Evolutionary conservation across 1,140 invertebrate species (phyloP).

Genomic region (Zaprionus davidi): DNA sequence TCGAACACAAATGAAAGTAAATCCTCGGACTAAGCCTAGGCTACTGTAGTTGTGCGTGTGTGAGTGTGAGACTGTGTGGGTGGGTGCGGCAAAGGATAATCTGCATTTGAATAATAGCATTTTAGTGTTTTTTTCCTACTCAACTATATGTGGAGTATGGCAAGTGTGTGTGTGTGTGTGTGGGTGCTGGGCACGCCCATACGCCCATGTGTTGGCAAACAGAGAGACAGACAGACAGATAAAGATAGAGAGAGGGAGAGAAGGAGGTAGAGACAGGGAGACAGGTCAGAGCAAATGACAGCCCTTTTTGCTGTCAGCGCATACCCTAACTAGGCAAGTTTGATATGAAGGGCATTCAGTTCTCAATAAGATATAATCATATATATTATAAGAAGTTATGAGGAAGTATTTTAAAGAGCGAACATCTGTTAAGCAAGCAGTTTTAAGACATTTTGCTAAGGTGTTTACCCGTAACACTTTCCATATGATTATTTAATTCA

Average conservation of each 20-base stretch:
- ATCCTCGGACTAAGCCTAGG: slow-evolving; percentile 72
- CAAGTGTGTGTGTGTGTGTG: slow-evolving; percentile 19
- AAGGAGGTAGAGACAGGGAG: slow-evolving; percentile 30
- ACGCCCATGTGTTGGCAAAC: slow-evolving; percentile 70
- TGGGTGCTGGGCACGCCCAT: slow-evolving; percentile 33
- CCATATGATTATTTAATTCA: neutral
- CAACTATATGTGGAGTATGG: slow-evolving; percentile 55
- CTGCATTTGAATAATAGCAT: slow-evolving; percentile 84
- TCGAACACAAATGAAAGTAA: slow-evolving; percentile 76
- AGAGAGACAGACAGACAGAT: slow-evolving; percentile 25
- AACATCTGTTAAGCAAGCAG: neutral
- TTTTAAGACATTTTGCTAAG: neutral
- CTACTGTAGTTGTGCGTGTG: slow-evolving; percentile 48
- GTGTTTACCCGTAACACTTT: neutral
- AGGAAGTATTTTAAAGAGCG: neutral
- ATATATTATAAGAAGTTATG: neutral
- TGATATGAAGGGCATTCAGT: neutral
- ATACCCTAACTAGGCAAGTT: slow-evolving; percentile 23
- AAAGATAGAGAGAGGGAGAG: neutral
- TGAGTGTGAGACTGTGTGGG: slow-evolving; percentile 22
- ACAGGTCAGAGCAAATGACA: slow-evolving; percentile 39
- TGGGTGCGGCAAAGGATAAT: slow-evolving; percentile 73
- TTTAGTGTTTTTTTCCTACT: slow-evolving; percentile 78
- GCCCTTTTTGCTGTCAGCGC: slow-evolving; percentile 68
- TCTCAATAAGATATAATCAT: neutral